These are phyloP conservation scores for Pseudopodoces humilis DNA, from an alignment of 2,113 vertebrate species.

Conservation along the genomic window DNA sequence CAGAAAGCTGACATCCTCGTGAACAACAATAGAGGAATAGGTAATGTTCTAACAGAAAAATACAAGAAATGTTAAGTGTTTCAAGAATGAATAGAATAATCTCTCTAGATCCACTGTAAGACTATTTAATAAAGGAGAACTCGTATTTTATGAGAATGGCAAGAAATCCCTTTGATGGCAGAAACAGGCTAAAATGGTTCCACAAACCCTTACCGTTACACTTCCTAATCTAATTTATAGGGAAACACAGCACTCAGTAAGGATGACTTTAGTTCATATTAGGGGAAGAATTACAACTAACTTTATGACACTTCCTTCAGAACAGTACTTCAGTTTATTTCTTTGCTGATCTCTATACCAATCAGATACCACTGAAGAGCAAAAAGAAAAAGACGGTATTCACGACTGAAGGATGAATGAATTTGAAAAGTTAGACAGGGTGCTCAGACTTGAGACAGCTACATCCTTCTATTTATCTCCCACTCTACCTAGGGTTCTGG, in stretches of 20 bases:
- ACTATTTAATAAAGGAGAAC: neutral
- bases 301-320: neutral
- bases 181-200: neutral
- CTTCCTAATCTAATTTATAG: neutral
- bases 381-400: neutral
- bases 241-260: neutral
- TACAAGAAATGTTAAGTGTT: neutral
- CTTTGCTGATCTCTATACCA: neutral
- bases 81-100: neutral
- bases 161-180: neutral
- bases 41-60: neutral
- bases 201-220: accelerated
- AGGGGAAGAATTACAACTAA: neutral
- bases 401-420: neutral
- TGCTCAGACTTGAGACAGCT: neutral
- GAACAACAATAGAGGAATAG: neutral
- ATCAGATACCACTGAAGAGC: neutral
- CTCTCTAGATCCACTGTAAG: neutral
- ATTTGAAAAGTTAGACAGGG: neutral
- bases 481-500: neutral
- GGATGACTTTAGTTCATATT: neutral
- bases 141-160: neutral
- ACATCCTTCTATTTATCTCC: neutral
- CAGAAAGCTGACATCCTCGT: accelerated
- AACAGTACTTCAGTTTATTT: neutral